A percentile compares a stretch with the other conserved stretches of the same genome.
Conservation (phyloP, 1,140 invertebrate genomes). For the Drosophila mojavensis region DNA sequence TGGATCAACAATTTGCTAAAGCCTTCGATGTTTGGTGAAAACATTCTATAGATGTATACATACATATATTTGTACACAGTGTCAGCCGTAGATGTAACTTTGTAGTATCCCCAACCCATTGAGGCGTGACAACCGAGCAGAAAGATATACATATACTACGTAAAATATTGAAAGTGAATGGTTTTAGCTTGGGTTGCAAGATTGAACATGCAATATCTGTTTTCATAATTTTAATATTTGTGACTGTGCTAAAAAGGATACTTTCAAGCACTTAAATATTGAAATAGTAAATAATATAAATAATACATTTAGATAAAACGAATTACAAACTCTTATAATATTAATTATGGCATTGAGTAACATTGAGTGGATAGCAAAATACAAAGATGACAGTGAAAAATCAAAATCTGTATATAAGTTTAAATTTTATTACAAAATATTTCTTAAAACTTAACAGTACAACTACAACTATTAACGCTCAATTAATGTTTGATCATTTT, state of each 20-base stretch:
- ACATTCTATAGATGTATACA: no score
- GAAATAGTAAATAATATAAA: conserved; percentile 24
- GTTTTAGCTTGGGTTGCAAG: not conserved
- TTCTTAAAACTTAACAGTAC: conserved; percentile 75
- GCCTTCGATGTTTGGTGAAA: no score
- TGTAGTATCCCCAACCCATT: no score
- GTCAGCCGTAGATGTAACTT: no score
- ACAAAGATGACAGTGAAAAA: conserved; percentile 21
- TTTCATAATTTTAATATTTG: conserved; percentile 26
- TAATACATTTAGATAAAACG: conserved; percentile 20
- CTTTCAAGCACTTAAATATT: conserved; percentile 20
- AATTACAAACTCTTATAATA: conserved; percentile 20
- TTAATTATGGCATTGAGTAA: conserved; percentile 27
- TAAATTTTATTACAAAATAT: conserved; percentile 75
- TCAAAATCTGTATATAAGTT: conserved; percentile 63
- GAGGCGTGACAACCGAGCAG: no score
- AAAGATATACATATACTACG: conserved; percentile 1
- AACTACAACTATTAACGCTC: conserved; percentile 64
- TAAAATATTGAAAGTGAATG: not conserved
- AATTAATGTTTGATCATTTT: conserved; percentile 75
- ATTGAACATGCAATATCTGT: conserved; percentile 4
- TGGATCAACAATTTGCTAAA: no score
- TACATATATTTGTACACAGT: no score
- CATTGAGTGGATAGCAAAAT: conserved; percentile 13
- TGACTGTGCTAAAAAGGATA: conserved; percentile 20